A percentile compares a stretch with the other conserved stretches of the same genome.
Evolutionary conservation across 2,797 vertebrate species (phyloP).

Genomic region (Atherinosoma microstoma): DNA sequence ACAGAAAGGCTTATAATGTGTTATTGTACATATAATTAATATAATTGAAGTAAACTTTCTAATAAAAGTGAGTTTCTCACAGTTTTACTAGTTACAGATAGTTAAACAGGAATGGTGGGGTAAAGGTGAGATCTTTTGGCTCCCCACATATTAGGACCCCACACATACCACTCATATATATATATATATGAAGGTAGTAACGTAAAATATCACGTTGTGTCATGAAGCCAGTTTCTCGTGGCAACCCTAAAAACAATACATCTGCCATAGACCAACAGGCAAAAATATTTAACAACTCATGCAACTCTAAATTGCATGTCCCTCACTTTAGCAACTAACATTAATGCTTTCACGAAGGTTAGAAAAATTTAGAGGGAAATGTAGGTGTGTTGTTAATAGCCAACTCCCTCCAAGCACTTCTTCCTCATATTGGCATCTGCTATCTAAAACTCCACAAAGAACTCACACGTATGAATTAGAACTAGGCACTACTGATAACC

Average conservation of each 20-base stretch:
- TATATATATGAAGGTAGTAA: not conserved
- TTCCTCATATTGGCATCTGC: slow-evolving; percentile 11
- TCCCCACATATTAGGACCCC: too few relatives aligned
- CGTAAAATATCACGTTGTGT: not conserved
- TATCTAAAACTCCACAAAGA: not conserved
- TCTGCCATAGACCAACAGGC: not conserved
- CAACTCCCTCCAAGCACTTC: slow-evolving; percentile 29
- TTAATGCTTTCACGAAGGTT: slow-evolving; percentile 2
- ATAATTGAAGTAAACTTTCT: too few relatives aligned
- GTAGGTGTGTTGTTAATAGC: slow-evolving; percentile 9
- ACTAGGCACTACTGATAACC: not conserved
- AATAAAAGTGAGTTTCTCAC: too few relatives aligned
- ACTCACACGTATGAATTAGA: not conserved
- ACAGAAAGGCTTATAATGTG: not conserved
- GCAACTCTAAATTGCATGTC: not conserved
- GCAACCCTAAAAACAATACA: not conserved
- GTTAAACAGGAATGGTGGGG: too few relatives aligned
- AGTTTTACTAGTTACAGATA: too few relatives aligned
- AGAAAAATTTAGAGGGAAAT: slow-evolving; percentile 1
- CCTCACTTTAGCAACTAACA: not conserved
- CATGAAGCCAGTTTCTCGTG: not conserved
- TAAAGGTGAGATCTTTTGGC: too few relatives aligned
- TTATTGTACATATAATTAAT: too few relatives aligned
- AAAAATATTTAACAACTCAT: not conserved
- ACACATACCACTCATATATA: too few relatives aligned